Base-by-base conservation (phyloP, 1,140 invertebrate genomes). In the Sitophilus oryzae region DNA sequence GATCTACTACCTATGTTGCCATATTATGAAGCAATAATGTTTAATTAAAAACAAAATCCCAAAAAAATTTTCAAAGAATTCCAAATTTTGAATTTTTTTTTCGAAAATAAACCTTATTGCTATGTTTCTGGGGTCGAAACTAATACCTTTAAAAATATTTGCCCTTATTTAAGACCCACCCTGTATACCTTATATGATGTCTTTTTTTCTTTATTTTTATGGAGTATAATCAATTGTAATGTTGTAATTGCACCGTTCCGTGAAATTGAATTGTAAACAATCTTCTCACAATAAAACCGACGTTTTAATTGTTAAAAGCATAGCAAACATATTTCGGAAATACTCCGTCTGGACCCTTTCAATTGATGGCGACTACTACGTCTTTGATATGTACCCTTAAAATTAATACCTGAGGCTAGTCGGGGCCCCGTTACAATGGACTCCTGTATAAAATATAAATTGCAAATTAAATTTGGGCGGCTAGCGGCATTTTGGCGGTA, bases 331-430 rank as follows among this genome's bases (percentile, higher is more conserved):
- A 41, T 41, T 18, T 18, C 5, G 5, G 5, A 30, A 30, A 30
- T 30, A 5, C 25, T 11, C 25, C 25, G 5, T 30, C 25, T 2
- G 5, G 2, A 41, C n/a, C 18, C 16, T 20, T 8, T 41, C 16
- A 4, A 16, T 3, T 18, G 38, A 41, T 18, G 19, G 14, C n/a
- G 10, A 18, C 38, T 11, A 41, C 38, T 15, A 18, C 38, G 4
- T 41, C 8, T 41, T 41, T 41, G 16, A 41, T 41, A 18, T 41
- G 38, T 41, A 41, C 38, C 38, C 38, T 41, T 41, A 41, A 41
- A 41, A 41, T 41, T 41, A 41, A 41, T 41, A 20, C 38, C 16
- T 18, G 2, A 18, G 38, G 38, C 16, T 18, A 16, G 4, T 16
- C n/a, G 16, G 38, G 4, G 9, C 4, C 10, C 38, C 4, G 18